Base-by-base conservation (phyloP, 2,797 vertebrate genomes). In the Platalea minor region DNA sequence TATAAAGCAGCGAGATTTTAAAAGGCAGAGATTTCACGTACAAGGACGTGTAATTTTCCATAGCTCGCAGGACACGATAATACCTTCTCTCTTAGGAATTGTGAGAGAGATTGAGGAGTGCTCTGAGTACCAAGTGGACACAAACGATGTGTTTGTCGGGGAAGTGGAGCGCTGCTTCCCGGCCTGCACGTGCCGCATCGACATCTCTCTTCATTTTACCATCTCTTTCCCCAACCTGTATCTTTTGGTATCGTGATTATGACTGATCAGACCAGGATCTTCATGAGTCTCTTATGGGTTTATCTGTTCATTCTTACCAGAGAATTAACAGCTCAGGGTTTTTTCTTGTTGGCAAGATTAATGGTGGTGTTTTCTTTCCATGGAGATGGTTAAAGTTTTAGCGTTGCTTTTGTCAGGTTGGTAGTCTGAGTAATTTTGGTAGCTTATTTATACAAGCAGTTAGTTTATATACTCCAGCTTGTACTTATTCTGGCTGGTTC, bases 141-240 rank as follows among this genome's bases (percentile, higher is more conserved):
- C 16, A 51, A 18, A 33, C 9, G 21, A 54, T 28, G 11, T 12
- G 14, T 9, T 70, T 68, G 24, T 41, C 13, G 12, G 54, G 61
- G 18, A 35, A 33, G 4, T 2, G 24, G 7, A 75, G 43, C 1
- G 0, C 31, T 59, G 85, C n/a, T 43, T 83, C 53, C 69, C 51
- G 65, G 26, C 35, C 64, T 19, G 39, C 35, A 3, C 1, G 2
- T 0, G 0, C 68, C 20, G n/a, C 28, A 6, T 29, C 3, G 0
- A 26, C 13, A 5, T 35, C 41, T 63, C 18, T 59, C 64, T 57
- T 74, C 46, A 2, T 70, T 80, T 80, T 51, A 7, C 33, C 63
- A 17, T 39, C 46, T 85, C 85, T 11, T 61, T 35, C 43, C 39
- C 73, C 31, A 70, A 0, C 29, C 39, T 73, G n/a, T 25, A 17